These are phyloP conservation scores for Cebus imitator DNA, from an alignment of 2,113 vertebrate genomes.

Conservation along the genomic window DNA sequence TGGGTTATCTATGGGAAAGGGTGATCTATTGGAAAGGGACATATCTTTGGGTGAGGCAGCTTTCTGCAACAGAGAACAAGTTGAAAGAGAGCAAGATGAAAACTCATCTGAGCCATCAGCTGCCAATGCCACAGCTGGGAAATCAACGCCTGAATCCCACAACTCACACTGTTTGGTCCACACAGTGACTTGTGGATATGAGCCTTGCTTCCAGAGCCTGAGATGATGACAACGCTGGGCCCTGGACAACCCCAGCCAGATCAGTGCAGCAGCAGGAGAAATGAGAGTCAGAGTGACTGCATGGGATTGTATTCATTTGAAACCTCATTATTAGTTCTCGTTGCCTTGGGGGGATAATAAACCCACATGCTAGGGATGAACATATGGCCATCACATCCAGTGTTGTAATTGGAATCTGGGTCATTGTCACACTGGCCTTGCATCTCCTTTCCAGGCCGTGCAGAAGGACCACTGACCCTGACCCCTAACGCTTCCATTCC, in stretches of 20 bases:
- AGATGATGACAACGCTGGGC: not conserved
- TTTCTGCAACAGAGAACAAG: not conserved
- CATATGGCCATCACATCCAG: not conserved
- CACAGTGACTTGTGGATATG: not conserved
- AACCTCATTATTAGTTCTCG: conserved; percentile 10
- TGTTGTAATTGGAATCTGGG: not conserved
- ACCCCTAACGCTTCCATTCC: not conserved
- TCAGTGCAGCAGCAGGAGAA: not conserved
- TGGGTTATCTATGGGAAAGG: not conserved
- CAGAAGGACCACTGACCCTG: not conserved
- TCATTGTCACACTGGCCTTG: not conserved
- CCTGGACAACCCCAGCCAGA: not conserved
- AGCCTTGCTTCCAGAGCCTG: not conserved
- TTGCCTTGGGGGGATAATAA: not conserved
- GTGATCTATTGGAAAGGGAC: not conserved
- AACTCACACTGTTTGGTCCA: rapidly evolving
- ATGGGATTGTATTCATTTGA: not conserved
- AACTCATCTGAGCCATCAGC: not conserved
- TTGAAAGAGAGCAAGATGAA: not conserved
- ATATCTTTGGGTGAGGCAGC: not conserved
- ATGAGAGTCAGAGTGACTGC: not conserved
- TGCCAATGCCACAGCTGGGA: not conserved
- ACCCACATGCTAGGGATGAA: not conserved
- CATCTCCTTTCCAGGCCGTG: not conserved
- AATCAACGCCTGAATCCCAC: not conserved